phyloP scores from a whole-genome alignment of 2,113 vertebrate species.

The Heterocephalus glaber region DNA sequence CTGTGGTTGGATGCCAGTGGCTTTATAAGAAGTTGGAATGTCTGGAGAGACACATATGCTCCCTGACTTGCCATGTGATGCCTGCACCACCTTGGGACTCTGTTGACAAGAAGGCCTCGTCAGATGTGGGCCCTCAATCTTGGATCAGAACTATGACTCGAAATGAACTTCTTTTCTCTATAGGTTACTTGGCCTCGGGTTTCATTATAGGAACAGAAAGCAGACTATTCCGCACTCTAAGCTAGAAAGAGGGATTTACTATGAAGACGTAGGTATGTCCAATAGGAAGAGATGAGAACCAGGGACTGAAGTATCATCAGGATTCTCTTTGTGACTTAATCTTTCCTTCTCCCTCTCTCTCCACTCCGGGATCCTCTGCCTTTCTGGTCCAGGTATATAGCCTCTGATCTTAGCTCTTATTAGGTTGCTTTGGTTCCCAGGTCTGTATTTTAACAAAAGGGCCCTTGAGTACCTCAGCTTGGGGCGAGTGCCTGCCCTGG shows the following conservation, averaged over 20 bases:
- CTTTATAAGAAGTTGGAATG: background rate
- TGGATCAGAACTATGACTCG: background rate
- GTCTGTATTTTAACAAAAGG: background rate
- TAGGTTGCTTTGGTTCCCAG: background rate
- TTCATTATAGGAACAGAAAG: background rate
- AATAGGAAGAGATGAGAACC: background rate
- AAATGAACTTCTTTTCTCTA: no score
- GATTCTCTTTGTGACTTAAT: background rate
- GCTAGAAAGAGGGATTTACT: background rate
- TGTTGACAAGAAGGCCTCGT: background rate
- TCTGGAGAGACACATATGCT: background rate
- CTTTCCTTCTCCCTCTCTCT: background rate
- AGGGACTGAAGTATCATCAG: background rate
- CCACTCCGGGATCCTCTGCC: background rate
- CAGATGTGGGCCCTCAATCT: background rate
- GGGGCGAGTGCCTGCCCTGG: background rate
- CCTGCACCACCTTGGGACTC: no score
- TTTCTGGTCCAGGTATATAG: background rate
- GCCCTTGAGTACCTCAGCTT: background rate
- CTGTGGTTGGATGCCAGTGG: background rate
- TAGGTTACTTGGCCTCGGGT: background rate
- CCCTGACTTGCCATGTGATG: no score
- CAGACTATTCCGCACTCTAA: background rate
- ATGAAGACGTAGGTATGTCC: background rate
- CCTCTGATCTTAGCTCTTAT: background rate